phyloP scores from a whole-genome alignment of 2,797 vertebrate genomes.

The Hydrophis major region DNA sequence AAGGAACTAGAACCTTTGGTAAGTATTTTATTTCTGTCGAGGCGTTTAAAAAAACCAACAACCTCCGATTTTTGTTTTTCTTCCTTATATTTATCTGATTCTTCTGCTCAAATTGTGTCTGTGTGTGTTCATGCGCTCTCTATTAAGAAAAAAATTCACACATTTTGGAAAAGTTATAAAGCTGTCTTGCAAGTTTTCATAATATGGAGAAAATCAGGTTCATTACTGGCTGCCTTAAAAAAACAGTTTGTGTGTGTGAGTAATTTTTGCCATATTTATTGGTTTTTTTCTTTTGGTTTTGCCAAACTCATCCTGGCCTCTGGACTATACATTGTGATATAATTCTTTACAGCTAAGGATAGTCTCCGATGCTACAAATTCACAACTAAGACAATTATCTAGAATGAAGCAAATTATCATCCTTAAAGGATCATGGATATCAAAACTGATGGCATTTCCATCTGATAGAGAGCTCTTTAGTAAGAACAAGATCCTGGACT shows the following conservation, averaged over 20 bases:
- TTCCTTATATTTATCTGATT: not conserved
- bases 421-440: not conserved
- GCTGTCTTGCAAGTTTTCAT: not conserved
- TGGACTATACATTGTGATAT: conserved; percentile 15
- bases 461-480: conserved; percentile 1
- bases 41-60: not conserved
- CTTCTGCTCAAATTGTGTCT: not conserved
- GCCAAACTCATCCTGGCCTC: not conserved
- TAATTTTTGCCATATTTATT: not conserved
- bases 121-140: not conserved
- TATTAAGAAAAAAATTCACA: not conserved
- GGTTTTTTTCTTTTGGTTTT: not conserved
- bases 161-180: not conserved
- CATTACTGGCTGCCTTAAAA: not conserved
- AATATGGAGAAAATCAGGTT: not conserved
- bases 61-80: not conserved
- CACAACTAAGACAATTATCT: conserved; percentile 40
- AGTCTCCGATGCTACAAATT: conserved; percentile 38
- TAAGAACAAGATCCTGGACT: conserved; percentile 36
- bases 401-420: not conserved
- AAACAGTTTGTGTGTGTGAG: not conserved
- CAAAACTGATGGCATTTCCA: not conserved
- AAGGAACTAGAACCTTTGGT: conserved; percentile 88
- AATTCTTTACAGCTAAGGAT: conserved; percentile 37
- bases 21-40: conserved; percentile 47